Percentiles rank a stretch among this genome's conserved stretches.
Evolutionary conservation across 2,797 vertebrate species (phyloP).

Genomic region (Pseudochromis fuscus): DNA sequence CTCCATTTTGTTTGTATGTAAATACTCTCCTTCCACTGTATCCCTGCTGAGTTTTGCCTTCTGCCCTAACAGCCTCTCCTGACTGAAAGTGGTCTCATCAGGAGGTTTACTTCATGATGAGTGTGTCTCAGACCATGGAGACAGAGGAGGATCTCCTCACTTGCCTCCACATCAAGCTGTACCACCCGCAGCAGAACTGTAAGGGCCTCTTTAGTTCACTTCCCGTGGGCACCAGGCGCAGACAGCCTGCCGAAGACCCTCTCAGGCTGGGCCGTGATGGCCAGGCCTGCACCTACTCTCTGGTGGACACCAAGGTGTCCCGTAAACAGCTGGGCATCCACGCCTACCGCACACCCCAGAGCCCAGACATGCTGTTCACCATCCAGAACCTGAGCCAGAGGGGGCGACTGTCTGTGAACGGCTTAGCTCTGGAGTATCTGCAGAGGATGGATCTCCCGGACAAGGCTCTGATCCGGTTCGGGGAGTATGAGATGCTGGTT

Average conservation of each 20-base stretch:
- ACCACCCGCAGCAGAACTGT: constrained; percentile 85
- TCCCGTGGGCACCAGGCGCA: constrained; percentile 71
- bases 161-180: constrained; percentile 87
- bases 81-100: not conserved
- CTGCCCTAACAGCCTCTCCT: not conserved
- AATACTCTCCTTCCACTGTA: not conserved
- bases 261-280: constrained; percentile 89
- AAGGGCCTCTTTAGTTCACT: constrained; percentile 82
- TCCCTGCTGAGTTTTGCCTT: not conserved
- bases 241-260: constrained; percentile 80
- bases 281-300: constrained; percentile 82
- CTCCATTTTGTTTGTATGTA: not conserved
- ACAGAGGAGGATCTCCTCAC: constrained; percentile 89
- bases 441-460: constrained; percentile 87
- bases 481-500: constrained; percentile 89
- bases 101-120: constrained; percentile 66
- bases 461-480: constrained; percentile 88
- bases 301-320: constrained; percentile 88
- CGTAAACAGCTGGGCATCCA: constrained; percentile 89
- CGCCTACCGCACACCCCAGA: constrained; percentile 83
- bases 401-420: constrained; percentile 82
- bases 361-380: constrained; percentile 82
- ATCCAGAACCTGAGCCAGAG: constrained; percentile 94
- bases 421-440: constrained; percentile 84
- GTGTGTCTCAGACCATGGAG: constrained; percentile 79